Conservation (phyloP, 2,888 invertebrate species). For the Steinernema carpocapsae region DNA sequence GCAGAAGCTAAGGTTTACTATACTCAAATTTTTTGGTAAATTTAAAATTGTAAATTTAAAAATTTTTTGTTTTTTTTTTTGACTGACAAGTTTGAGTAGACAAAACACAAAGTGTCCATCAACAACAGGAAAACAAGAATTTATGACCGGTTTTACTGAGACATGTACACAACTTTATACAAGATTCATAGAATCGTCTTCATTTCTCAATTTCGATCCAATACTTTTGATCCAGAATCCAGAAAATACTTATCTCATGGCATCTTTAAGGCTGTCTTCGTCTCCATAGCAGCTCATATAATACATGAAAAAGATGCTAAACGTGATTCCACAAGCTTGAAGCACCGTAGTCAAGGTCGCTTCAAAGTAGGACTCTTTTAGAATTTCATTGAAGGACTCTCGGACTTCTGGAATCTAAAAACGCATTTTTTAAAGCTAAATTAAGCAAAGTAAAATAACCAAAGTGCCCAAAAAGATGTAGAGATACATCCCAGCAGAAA, state of each 20-base stretch:
- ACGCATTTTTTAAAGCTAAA: background rate
- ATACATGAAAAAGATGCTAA: constrained; percentile 58
- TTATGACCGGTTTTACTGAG: background rate
- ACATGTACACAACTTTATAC: background rate
- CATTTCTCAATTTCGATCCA: too few species aligned
- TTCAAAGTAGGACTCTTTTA: constrained; percentile 56
- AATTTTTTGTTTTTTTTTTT: too few species aligned
- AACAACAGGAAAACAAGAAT: too few species aligned
- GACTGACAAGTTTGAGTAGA: too few species aligned
- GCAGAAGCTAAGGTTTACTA: too few species aligned
- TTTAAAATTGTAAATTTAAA: too few species aligned
- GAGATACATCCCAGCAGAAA: constrained; percentile 67
- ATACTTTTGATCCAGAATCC: background rate
- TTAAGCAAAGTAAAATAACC: constrained; percentile 39
- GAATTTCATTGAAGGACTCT: constrained; percentile 60
- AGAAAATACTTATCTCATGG: background rate
- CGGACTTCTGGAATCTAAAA: constrained; percentile 66
- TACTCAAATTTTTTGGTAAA: too few species aligned
- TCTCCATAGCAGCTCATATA: constrained; percentile 50
- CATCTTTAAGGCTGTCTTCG: constrained; percentile 31
- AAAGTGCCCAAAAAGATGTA: constrained; percentile 67
- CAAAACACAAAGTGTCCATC: too few species aligned
- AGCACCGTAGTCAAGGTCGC: constrained; percentile 52
- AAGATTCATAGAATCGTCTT: background rate
- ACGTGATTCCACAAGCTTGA: constrained; percentile 53